Evolutionary conservation across 2,888 invertebrate genomes (phyloP).

Genomic region (Scaptomyza polygonia): DNA sequence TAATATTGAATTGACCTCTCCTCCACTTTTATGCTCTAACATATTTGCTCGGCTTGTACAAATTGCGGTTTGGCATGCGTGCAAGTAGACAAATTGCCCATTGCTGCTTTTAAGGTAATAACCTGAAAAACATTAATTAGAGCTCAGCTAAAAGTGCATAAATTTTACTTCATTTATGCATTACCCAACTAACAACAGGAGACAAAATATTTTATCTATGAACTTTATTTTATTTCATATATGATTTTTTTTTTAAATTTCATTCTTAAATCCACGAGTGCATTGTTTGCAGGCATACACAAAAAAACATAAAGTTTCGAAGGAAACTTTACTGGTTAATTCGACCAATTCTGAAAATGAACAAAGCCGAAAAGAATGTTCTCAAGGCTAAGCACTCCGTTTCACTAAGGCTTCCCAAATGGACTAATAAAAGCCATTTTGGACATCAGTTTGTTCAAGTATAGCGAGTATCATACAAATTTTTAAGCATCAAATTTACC

Average conservation of each 20-base stretch:
- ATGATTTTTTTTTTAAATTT: background rate
- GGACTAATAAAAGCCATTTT: slow-evolving; percentile 8
- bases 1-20: background rate
- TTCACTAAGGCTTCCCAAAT: slow-evolving; percentile 9
- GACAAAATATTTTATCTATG: slow-evolving; percentile 23
- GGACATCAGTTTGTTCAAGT: slow-evolving; percentile 14
- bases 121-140: slow-evolving; percentile 37
- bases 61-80: slow-evolving; percentile 16
- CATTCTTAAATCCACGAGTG: slow-evolving; percentile 8
- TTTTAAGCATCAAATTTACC: no score
- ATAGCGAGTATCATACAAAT: no score
- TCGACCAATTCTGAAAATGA: slow-evolving; percentile 38
- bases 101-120: slow-evolving; percentile 2
- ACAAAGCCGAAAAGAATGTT: slow-evolving; percentile 13
- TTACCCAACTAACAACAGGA: slow-evolving; percentile 3
- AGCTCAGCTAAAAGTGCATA: slow-evolving; percentile 30
- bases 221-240: no score
- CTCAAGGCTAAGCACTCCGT: slow-evolving; percentile 17
- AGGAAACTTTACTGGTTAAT: slow-evolving; percentile 60
- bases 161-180: slow-evolving; percentile 13
- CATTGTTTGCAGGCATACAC: slow-evolving; percentile 21
- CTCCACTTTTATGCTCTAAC: no score
- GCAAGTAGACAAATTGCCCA: slow-evolving; percentile 14
- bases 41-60: background rate
- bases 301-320: slow-evolving; percentile 4